Conservation (phyloP, 2,797 vertebrate species). For the Lagodon rhomboides region DNA sequence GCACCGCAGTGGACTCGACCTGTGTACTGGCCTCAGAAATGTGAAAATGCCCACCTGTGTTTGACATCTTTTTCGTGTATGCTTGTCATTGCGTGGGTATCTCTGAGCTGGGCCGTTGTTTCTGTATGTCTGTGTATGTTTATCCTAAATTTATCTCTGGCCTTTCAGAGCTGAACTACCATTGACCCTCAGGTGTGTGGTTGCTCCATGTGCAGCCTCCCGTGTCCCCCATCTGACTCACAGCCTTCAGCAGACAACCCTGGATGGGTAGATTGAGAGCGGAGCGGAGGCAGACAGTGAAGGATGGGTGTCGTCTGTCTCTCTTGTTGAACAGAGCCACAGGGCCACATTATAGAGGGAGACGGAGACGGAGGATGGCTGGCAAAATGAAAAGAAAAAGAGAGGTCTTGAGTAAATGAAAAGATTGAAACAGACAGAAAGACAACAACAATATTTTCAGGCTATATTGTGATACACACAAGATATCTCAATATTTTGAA, state of each 20-base stretch:
- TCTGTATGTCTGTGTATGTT: constrained; percentile 14
- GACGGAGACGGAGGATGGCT: constrained; percentile 9
- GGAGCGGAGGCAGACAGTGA: constrained; percentile 49
- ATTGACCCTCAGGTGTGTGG: constrained; percentile 72
- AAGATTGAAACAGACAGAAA: constrained; percentile 6
- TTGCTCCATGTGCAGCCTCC: constrained; percentile 64
- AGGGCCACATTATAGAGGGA: constrained; percentile 24
- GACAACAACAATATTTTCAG: background rate
- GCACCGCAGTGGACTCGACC: constrained; percentile 31
- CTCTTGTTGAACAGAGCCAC: constrained; percentile 43
- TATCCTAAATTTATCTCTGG: constrained; percentile 62
- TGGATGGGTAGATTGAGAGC: constrained; percentile 54
- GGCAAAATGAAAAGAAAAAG: constrained; percentile 1
- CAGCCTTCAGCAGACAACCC: constrained; percentile 54
- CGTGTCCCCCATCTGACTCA: constrained; percentile 68
- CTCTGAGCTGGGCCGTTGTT: constrained; percentile 21
- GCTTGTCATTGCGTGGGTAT: constrained; percentile 30
- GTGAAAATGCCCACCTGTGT: constrained; percentile 53
- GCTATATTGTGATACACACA: no score
- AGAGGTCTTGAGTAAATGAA: constrained; percentile 1
- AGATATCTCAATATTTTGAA: no score
- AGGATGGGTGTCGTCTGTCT: constrained; percentile 66
- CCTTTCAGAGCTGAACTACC: constrained; percentile 74
- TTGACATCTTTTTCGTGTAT: constrained; percentile 54
- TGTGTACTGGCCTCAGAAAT: constrained; percentile 56